A percentile compares a stretch with the other conserved stretches of the same genome.
phyloP scores from a whole-genome alignment of 2,113 vertebrate genomes.

The Bos indicus region DNA sequence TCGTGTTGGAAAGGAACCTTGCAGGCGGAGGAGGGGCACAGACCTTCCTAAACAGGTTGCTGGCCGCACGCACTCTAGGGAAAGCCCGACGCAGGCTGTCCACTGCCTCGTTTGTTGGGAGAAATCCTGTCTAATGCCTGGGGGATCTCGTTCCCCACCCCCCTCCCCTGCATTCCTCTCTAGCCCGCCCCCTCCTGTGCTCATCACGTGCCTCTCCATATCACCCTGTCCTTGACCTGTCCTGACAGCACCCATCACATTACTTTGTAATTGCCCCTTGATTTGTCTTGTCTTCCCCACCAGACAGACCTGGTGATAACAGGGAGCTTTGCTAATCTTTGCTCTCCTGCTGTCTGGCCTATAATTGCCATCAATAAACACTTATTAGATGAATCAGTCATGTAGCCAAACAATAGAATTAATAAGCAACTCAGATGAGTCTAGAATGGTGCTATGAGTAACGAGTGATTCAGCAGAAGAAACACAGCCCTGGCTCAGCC shows the following conservation, averaged over 20 bases:
- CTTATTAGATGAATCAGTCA: not conserved
- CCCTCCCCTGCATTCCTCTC: not conserved
- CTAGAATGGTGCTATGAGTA: not conserved
- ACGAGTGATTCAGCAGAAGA: not conserved
- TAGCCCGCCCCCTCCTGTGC: not conserved
- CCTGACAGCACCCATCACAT: rapidly evolving
- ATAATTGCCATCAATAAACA: not conserved
- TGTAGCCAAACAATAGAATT: not conserved
- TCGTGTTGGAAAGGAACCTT: not conserved
- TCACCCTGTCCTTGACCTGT: not conserved
- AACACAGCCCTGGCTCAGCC: not conserved
- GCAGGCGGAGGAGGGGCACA: not conserved
- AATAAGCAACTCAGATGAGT: not conserved
- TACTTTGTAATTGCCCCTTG: not conserved
- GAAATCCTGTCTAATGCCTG: not conserved
- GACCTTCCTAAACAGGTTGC: not conserved
- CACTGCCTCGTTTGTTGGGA: not conserved
- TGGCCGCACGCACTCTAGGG: rapidly evolving
- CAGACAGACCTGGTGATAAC: not conserved
- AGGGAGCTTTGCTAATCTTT: not conserved
- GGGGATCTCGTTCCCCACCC: rapidly evolving
- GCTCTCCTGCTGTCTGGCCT: not conserved
- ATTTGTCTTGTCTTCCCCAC: not conserved
- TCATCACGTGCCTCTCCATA: rapidly evolving
- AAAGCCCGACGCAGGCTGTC: not conserved